phyloP scores from a whole-genome alignment of 1,140 invertebrate genomes.

The Dysdera silvatica region DNA sequence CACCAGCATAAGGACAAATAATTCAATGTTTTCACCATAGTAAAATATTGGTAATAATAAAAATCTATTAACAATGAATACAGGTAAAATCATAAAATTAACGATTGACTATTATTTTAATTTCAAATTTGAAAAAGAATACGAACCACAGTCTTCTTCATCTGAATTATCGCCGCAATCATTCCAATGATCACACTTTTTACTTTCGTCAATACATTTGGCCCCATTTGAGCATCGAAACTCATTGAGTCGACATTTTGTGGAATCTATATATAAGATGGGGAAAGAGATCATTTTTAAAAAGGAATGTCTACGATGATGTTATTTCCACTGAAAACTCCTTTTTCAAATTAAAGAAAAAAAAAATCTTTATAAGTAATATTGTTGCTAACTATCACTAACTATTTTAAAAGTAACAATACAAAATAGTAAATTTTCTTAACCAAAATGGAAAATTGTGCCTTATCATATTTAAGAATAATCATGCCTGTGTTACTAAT shows the following conservation, averaged over 20 bases:
- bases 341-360: neutral
- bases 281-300: neutral
- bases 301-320: neutral
- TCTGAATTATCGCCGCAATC: slow-evolving; percentile 85
- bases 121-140: neutral
- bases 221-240: slow-evolving; percentile 75
- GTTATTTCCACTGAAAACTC: too few relatives aligned
- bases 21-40: too few relatives aligned
- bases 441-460: too few relatives aligned
- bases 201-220: slow-evolving; percentile 68
- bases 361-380: slow-evolving; percentile 5
- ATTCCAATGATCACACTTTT: slow-evolving; percentile 79
- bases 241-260: slow-evolving; percentile 72
- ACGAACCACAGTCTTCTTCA: slow-evolving; percentile 74
- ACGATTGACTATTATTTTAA: too few relatives aligned
- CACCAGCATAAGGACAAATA: too few relatives aligned
- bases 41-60: slow-evolving; percentile 19
- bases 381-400: too few relatives aligned
- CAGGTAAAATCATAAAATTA: neutral
- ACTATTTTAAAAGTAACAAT: too few relatives aligned
- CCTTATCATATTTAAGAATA: too few relatives aligned
- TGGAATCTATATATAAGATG: slow-evolving; percentile 32
- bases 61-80: neutral
- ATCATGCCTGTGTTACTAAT: too few relatives aligned
- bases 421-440: too few relatives aligned